Conservation (phyloP, 2,888 invertebrate species). For the Ctenicera cuprea region DNA sequence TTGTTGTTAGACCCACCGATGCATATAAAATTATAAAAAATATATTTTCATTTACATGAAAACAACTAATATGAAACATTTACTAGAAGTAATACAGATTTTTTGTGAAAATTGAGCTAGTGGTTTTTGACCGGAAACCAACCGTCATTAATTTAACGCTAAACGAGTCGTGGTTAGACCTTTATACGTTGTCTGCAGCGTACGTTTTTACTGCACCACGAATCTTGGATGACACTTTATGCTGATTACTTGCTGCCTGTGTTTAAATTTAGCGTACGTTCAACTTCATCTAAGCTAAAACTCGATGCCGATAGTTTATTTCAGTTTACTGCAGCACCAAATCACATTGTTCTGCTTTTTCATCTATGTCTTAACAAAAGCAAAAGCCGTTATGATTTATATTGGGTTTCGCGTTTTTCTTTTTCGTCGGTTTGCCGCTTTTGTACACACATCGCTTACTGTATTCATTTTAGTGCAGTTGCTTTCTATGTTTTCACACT, state of each 20-base stretch:
- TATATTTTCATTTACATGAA: no score
- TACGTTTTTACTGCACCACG: constrained; percentile 22
- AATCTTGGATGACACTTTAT: constrained; percentile 31
- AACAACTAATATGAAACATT: no score
- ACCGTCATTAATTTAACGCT: constrained; percentile 47
- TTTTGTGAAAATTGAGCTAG: constrained; percentile 43
- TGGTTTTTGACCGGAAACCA: constrained; percentile 46
- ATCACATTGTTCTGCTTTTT: no score
- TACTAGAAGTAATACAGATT: no score
- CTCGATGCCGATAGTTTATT: no score
- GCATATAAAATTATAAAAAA: no score
- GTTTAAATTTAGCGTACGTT: constrained; percentile 5
- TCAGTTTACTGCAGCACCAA: no score
- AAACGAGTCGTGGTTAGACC: constrained; percentile 46
- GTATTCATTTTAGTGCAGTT: constrained; percentile 37
- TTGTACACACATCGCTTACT: constrained; percentile 37
- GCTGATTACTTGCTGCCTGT: constrained; percentile 32
- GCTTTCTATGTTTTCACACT: constrained; percentile 37
- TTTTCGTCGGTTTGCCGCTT: constrained; percentile 21
- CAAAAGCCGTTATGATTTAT: constrained; percentile 25
- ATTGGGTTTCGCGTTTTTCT: constrained; percentile 28
- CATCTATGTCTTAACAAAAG: constrained; percentile 19
- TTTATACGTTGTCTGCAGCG: constrained; percentile 35
- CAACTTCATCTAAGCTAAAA: not conserved
- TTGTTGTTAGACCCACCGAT: no score